Evolutionary conservation across 1,140 invertebrate species (phyloP).

Genomic region (Nasonia vitripennis): DNA sequence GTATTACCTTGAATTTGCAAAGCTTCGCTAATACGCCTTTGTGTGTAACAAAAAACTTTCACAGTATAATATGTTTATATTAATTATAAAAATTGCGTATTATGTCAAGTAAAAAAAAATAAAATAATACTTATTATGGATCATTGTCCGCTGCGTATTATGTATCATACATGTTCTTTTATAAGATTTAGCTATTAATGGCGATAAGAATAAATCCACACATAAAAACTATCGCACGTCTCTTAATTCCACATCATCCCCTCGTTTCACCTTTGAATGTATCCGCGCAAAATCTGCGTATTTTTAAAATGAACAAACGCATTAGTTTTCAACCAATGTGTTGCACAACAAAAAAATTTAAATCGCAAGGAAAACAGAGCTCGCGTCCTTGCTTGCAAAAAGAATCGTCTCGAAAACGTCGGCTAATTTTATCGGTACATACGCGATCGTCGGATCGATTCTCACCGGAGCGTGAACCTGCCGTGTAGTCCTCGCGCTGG

Average conservation of each 20-base stretch:
- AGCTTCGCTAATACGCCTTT: neutral
- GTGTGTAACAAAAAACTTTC: neutral
- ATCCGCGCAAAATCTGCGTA: too few species aligned
- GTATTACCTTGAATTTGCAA: neutral
- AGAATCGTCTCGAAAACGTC: neutral
- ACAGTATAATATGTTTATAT: conserved; percentile 5
- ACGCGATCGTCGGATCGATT: conserved; percentile 28
- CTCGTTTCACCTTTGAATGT: too few species aligned
- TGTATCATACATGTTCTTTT: conserved; percentile 73
- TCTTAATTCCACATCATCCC: neutral
- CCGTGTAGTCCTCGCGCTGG: neutral
- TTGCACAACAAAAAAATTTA: too few species aligned
- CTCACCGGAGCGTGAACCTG: conserved; percentile 10
- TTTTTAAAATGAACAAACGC: too few species aligned
- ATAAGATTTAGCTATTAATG: conserved; percentile 69
- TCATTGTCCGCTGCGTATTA: conserved; percentile 64
- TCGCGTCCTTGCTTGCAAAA: too few species aligned
- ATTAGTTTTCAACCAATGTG: too few species aligned
- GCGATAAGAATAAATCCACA: conserved; percentile 66
- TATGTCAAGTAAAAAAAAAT: conserved; percentile 28
- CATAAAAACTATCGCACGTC: conserved; percentile 33
- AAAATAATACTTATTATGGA: conserved; percentile 39
- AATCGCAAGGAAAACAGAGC: too few species aligned
- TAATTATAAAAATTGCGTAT: conserved; percentile 35
- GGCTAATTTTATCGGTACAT: conserved; percentile 39